Percentiles rank a stretch among this genome's conserved stretches.
Conservation (phyloP, 2,888 invertebrate genomes). For the Eupithecia pulchellata region DNA sequence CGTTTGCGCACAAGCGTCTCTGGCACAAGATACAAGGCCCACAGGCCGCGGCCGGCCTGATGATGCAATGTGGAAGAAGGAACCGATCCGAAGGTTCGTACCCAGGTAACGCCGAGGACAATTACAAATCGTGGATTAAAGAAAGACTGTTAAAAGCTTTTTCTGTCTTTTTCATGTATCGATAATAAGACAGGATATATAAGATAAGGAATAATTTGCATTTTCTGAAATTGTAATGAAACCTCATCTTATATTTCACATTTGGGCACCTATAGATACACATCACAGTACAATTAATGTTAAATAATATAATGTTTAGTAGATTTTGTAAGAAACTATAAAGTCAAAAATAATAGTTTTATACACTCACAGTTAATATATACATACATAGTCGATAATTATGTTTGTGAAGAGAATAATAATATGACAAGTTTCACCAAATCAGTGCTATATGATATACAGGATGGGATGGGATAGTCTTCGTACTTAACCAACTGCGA, state of each 20-base stretch:
- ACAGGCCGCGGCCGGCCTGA: not conserved
- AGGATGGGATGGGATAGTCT: not conserved
- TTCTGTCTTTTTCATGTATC: not conserved
- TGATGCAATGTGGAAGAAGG: not conserved
- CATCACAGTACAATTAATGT: not conserved
- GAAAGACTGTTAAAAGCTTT: conserved; percentile 8
- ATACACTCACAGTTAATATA: not conserved
- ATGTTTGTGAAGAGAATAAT: not conserved
- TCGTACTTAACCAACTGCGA: not conserved
- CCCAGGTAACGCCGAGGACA: not conserved
- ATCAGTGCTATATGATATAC: not conserved
- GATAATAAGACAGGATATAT: not conserved
- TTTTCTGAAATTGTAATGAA: not conserved
- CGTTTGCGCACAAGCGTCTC: too few species aligned
- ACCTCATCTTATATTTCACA: not conserved
- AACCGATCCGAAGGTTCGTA: not conserved
- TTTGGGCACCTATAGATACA: not conserved
- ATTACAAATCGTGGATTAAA: not conserved
- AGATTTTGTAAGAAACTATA: not conserved
- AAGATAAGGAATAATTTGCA: conserved; percentile 7
- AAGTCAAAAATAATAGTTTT: not conserved
- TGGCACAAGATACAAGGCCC: too few species aligned
- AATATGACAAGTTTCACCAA: not conserved
- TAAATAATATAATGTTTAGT: not conserved
- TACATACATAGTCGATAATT: not conserved